Evolutionary conservation across 2,113 vertebrate genomes (phyloP), one percentile per base, ranked within the genome.

Genomic region (Pelecanoides urinatrix): DNA sequence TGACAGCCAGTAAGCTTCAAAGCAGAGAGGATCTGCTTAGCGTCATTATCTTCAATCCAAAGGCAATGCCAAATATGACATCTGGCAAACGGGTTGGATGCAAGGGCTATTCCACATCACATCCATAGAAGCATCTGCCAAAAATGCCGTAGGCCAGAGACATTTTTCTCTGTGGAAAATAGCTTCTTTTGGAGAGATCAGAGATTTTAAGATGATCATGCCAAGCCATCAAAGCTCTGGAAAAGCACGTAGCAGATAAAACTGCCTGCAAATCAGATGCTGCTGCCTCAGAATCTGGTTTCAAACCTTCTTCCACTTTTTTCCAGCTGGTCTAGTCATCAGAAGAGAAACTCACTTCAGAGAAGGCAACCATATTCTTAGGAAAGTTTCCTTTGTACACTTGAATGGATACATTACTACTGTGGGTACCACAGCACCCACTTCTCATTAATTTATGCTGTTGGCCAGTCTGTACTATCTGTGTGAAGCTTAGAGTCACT

Each of bases 11-110:
- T 79, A 58, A 96, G 94, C 97, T 97, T 97, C 94, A 96, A 95
- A 97, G 97, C 89, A 36, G 91, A 92, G 70, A 89, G 92, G 92
- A 91, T 97, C 96, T 97, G 96, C 95, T 96, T 81, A 97, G 94
- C 26, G 5, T 96, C 94, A 96, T 45, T 77, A 47, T 85, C 96
- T 92, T 92, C 66, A 36, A 81, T 73, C 70, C 94, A 55, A 90
- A 95, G 84, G 74, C 93, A 29, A 88, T 50, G 96, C 96, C 97
- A 97, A 90, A 59, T 47, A 71, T 62, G 92, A 97, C 95, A 97
- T 97, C 96, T 97, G 96, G 96, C 95, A 86, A 77, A 92, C 92
- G 94, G 91, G 36, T 96, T 95, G 95, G 95, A 95, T 8, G 83
- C 32, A 40, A 85, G 88, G 95, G 76, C 92, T 18, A 84, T 81